Conservation (phyloP, 2,797 vertebrate species). For the Spinus pinus region DNA sequence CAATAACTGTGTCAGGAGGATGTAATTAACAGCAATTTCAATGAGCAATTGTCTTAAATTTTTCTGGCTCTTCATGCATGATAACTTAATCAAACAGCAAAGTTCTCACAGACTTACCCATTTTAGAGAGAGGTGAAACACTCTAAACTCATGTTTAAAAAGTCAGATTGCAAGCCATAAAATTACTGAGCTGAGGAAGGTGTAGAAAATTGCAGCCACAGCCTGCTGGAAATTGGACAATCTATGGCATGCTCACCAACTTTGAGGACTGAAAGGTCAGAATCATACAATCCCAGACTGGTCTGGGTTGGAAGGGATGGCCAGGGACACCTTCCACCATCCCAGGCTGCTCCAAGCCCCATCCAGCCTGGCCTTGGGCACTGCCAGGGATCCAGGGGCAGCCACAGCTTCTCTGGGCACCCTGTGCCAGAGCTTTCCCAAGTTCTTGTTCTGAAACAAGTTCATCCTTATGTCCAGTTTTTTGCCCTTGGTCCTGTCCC, state of each 20-base stretch:
- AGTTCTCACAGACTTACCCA: slow-evolving; percentile 55
- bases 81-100: slow-evolving; percentile 74
- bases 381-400: not conserved
- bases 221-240: not conserved
- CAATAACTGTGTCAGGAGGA: slow-evolving; percentile 67
- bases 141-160: slow-evolving; percentile 17
- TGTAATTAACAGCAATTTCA: slow-evolving; percentile 74
- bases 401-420: not conserved
- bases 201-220: not conserved
- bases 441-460: not conserved
- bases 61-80: slow-evolving; percentile 65
- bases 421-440: not conserved
- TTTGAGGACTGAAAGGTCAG: not conserved
- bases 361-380: rapidly evolving
- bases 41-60: slow-evolving; percentile 74
- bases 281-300: not conserved
- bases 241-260: not conserved
- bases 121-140: slow-evolving; percentile 40
- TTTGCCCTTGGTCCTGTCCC: not conserved
- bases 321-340: rapidly evolving
- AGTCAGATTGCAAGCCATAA: slow-evolving; percentile 31
- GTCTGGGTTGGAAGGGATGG: not conserved
- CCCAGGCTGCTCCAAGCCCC: rapidly evolving
- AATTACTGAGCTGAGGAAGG: slow-evolving; percentile 29
- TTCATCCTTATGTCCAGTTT: not conserved